Conservation (phyloP, 1,140 invertebrate genomes). For the Danaus plexippus region DNA sequence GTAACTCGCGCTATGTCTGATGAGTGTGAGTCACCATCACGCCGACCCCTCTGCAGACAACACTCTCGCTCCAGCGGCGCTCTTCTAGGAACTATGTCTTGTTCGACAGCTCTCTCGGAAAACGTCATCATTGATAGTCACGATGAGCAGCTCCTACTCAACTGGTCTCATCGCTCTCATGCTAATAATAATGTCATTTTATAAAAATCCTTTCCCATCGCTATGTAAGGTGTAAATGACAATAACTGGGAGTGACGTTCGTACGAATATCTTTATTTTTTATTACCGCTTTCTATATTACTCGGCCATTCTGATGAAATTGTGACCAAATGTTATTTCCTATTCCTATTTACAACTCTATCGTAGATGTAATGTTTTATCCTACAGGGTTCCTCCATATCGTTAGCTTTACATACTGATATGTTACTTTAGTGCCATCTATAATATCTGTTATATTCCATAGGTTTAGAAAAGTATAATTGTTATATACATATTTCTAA, state of each 20-base stretch:
- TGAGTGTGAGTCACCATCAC: slow-evolving; percentile 74
- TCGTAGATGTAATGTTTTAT: slow-evolving; percentile 50
- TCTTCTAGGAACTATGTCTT: slow-evolving; percentile 66
- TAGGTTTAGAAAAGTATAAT: slow-evolving; percentile 46
- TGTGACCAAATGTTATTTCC: slow-evolving; percentile 60
- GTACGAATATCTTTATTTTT: slow-evolving; percentile 42
- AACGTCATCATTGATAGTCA: slow-evolving; percentile 49
- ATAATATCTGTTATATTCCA: slow-evolving; percentile 55
- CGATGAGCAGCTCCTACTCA: slow-evolving; percentile 70
- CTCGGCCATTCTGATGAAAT: slow-evolving; percentile 49
- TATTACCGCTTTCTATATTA: slow-evolving; percentile 42
- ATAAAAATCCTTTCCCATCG: slow-evolving; percentile 43
- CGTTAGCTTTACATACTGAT: slow-evolving; percentile 66
- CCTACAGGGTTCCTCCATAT: slow-evolving; percentile 70
- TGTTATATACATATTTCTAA: slow-evolving; percentile 29
- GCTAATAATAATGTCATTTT: slow-evolving; percentile 42
- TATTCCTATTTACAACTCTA: slow-evolving; percentile 49
- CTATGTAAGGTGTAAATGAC: slow-evolving; percentile 23
- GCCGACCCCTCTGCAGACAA: slow-evolving; percentile 66
- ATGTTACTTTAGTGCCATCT: slow-evolving; percentile 56
- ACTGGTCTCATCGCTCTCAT: slow-evolving; percentile 62
- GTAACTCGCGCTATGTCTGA: slow-evolving; percentile 81
- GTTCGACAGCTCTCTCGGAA: slow-evolving; percentile 66
- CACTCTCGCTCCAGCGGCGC: slow-evolving; percentile 73
- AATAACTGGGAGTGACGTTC: slow-evolving; percentile 44